These are phyloP conservation scores for Pseudomugil tenellus DNA, from an alignment of 2,797 vertebrate species.

Conservation along the genomic window DNA sequence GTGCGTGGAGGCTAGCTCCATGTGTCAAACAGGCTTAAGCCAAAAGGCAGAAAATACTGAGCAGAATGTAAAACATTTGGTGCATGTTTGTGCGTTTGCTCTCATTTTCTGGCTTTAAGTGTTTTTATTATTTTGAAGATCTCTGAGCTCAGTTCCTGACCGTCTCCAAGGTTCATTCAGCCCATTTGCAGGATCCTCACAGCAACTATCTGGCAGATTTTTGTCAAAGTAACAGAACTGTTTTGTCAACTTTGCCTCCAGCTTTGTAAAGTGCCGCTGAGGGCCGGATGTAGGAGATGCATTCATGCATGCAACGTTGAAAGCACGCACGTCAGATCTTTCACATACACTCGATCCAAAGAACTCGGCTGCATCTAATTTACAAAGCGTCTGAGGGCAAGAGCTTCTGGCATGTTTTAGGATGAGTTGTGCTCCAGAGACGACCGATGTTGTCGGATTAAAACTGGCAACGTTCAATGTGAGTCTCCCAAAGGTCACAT, in stretches of 20 bases:
- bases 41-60: slow-evolving; percentile 18
- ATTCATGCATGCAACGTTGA: not conserved
- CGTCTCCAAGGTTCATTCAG: not conserved
- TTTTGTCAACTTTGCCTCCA: not conserved
- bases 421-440: not conserved
- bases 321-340: not conserved
- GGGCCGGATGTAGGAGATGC: not conserved
- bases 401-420: not conserved
- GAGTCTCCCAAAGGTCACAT: not conserved
- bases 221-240: not conserved
- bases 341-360: not conserved
- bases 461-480: not conserved
- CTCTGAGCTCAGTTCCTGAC: not conserved
- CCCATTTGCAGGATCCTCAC: not conserved
- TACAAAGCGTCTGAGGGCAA: not conserved
- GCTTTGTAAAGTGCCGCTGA: not conserved
- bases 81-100: not conserved
- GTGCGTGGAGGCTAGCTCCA: slow-evolving; percentile 3
- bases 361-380: not conserved
- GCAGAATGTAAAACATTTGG: slow-evolving; percentile 24
- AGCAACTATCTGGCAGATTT: not conserved
- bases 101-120: not conserved
- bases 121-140: not conserved
- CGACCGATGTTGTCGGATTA: not conserved
- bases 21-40: slow-evolving; percentile 25